Conservation (phyloP, 2,888 invertebrate species). For the Steinernema hermaphroditum region DNA sequence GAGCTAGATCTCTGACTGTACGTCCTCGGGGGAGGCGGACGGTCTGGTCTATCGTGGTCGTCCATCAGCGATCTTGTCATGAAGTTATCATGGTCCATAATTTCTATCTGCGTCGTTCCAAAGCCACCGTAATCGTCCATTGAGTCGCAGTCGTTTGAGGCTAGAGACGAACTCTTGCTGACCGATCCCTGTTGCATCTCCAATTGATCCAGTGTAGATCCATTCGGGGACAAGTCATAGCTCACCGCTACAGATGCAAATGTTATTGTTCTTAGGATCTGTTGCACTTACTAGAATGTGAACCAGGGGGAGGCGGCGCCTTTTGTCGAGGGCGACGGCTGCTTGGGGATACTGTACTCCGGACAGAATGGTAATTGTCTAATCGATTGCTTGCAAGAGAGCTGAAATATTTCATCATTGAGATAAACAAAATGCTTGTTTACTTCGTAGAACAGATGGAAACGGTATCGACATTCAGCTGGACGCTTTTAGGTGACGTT, state of each 20-base stretch:
- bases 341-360: background rate
- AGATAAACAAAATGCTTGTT: background rate
- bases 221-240: conserved; percentile 17
- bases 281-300: background rate
- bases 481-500: conserved; percentile 13
- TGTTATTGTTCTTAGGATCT: too few relatives aligned
- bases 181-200: conserved; percentile 22
- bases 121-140: conserved; percentile 19
- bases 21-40: conserved; percentile 11
- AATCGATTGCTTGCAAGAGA: background rate
- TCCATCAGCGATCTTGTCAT: conserved; percentile 13
- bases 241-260: background rate
- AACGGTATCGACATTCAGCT: conserved; percentile 10
- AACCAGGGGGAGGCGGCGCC: background rate
- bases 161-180: conserved; percentile 6
- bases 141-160: conserved; percentile 18
- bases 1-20: conserved; percentile 7
- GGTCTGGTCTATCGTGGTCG: conserved; percentile 13
- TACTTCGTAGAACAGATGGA: conserved; percentile 9
- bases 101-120: conserved; percentile 13
- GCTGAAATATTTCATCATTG: background rate
- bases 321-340: conserved; percentile 1
- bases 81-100: conserved; percentile 25
- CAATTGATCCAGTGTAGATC: conserved; percentile 18
- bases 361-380: background rate